A percentile compares a stretch with the other conserved stretches of the same genome.
Conservation (phyloP, 2,797 vertebrate species). For the Pangasius krempfi region DNA sequence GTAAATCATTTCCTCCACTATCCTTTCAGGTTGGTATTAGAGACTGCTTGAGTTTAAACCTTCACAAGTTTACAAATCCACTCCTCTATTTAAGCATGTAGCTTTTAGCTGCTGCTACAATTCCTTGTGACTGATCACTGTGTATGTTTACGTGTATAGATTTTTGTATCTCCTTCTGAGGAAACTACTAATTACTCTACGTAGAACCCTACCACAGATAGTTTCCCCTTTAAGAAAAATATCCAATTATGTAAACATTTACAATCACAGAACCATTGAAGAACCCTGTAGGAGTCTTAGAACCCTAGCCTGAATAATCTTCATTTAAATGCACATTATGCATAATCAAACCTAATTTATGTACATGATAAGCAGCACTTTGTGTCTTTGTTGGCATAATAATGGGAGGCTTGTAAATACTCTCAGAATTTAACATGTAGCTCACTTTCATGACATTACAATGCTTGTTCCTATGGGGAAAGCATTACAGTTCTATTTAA, state of each 20-base stretch:
- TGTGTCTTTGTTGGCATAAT: not conserved
- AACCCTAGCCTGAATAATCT: constrained; percentile 38
- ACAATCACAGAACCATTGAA: not conserved
- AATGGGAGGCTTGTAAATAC: not conserved
- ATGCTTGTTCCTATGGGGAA: not conserved
- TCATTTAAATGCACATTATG: constrained; percentile 42
- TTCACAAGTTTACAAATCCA: not conserved
- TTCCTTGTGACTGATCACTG: not conserved
- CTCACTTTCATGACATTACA: not conserved
- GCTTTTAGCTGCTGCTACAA: not conserved
- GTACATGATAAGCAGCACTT: not conserved
- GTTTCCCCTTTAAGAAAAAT: not conserved
- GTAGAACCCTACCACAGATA: not conserved
- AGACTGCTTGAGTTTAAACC: not conserved
- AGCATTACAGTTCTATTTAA: not conserved
- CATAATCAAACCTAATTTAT: not conserved
- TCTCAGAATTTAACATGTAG: not conserved
- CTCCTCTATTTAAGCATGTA: not conserved
- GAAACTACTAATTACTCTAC: not conserved
- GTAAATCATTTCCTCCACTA: not conserved
- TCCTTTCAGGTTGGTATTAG: not conserved
- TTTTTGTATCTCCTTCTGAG: not conserved
- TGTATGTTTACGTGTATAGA: not conserved
- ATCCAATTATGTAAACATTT: not conserved
- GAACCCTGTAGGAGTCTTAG: not conserved